Conservation (phyloP, 1,140 invertebrate genomes). For the Drosophila fuyamai region DNA sequence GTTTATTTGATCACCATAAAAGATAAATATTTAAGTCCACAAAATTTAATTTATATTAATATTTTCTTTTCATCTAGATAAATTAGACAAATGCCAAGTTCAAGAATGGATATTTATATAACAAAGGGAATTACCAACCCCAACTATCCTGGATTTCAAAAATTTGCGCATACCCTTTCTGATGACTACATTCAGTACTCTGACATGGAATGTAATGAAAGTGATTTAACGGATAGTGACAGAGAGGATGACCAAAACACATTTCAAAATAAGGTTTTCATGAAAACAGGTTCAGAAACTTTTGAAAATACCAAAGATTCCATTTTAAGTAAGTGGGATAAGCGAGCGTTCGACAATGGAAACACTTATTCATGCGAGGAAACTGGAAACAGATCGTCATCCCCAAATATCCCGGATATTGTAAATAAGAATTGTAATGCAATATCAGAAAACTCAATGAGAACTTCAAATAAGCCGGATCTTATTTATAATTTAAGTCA, state of each 20-base stretch:
- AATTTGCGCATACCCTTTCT: slow-evolving; percentile 84
- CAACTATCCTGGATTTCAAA: slow-evolving; percentile 91
- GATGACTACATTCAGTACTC: slow-evolving; percentile 61
- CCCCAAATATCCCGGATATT: slow-evolving; percentile 32
- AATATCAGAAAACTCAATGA: slow-evolving; percentile 6
- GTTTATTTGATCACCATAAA: background rate
- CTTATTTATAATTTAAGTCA: slow-evolving; percentile 29
- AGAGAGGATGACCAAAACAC: slow-evolving; percentile 25
- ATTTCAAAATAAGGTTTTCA: slow-evolving; percentile 4
- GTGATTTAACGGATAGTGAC: slow-evolving; percentile 47
- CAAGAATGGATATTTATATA: slow-evolving; percentile 56
- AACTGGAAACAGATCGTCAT: background rate
- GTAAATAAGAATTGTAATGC: slow-evolving; percentile 31
- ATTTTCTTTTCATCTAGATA: background rate
- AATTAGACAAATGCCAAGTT: slow-evolving; percentile 26
- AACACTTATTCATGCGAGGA: slow-evolving; percentile 8
- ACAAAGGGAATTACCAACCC: slow-evolving; percentile 91
- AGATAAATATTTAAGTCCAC: background rate
- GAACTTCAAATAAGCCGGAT: slow-evolving; percentile 23
- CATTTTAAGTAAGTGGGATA: background rate
- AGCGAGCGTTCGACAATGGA: slow-evolving; percentile 17
- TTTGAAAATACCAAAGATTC: slow-evolving; percentile 11
- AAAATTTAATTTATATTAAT: background rate
- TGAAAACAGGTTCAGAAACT: background rate
- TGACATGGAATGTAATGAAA: slow-evolving; percentile 50